phyloP scores from a whole-genome alignment of 2,888 invertebrate species.

The Hartigia nigra region DNA sequence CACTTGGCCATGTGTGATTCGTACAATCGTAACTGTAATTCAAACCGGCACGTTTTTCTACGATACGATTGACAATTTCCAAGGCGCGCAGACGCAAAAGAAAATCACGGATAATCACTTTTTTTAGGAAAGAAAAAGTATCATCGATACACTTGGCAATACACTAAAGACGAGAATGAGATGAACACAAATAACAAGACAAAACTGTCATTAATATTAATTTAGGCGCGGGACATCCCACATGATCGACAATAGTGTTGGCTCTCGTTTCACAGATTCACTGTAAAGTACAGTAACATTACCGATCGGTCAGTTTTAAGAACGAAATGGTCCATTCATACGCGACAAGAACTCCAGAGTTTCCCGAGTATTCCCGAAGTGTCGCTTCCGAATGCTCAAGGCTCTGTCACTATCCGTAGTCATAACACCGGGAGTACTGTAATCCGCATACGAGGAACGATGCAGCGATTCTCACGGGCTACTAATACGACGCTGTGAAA shows the following conservation, averaged over 20 bases:
- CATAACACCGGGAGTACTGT: not conserved
- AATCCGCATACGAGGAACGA: not conserved
- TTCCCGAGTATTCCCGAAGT: not conserved
- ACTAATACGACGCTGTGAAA: not conserved
- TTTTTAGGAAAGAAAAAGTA: not conserved
- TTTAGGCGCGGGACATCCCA: not conserved
- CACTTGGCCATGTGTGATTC: not conserved
- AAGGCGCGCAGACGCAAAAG: not conserved
- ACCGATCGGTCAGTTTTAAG: not conserved
- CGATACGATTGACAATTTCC: not conserved
- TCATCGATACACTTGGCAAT: not conserved
- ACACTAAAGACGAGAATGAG: not conserved
- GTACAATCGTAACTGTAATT: not conserved
- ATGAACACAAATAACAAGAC: not conserved
- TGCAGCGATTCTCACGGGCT: not conserved
- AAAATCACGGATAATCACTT: not conserved
- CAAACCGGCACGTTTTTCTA: not conserved
- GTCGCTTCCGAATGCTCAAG: not conserved
- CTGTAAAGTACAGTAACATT: not conserved
- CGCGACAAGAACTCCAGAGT: not conserved
- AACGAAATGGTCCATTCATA: not conserved
- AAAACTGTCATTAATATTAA: not conserved
- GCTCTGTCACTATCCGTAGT: not conserved
- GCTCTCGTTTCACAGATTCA: not conserved
- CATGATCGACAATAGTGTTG: not conserved